Conservation (phyloP, 2,113 vertebrate species). For the Indicator maculatus region DNA sequence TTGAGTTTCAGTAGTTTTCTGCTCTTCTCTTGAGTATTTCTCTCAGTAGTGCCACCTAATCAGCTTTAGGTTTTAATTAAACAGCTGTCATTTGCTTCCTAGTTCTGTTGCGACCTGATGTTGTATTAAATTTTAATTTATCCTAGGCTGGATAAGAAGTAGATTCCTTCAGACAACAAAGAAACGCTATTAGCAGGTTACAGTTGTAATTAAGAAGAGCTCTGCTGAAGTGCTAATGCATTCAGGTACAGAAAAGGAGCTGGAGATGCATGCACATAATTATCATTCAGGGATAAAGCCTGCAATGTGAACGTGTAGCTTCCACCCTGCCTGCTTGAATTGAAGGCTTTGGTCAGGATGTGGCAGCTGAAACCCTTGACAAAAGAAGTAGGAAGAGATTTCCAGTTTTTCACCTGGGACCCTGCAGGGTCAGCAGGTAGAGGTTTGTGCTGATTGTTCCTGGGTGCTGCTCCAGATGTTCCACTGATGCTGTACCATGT, state of each 20-base stretch:
- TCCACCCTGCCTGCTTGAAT: background rate
- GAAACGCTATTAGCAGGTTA: conserved; percentile 70
- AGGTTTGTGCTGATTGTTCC: background rate
- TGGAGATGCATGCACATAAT: background rate
- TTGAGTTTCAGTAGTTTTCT: conserved; percentile 62
- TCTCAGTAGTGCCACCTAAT: conserved; percentile 68
- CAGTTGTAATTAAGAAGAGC: conserved; percentile 71
- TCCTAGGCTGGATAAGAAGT: conserved; percentile 67
- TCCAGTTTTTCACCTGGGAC: background rate
- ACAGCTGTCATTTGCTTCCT: conserved; percentile 76
- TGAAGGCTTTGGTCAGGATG: background rate
- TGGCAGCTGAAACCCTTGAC: background rate
- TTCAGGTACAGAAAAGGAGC: conserved; percentile 15
- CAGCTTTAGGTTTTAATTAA: conserved; percentile 78
- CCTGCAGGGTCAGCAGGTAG: background rate
- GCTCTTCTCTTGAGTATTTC: conserved; percentile 69
- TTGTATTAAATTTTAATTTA: conserved; percentile 80
- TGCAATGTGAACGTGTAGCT: background rate
- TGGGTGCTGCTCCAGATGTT: background rate
- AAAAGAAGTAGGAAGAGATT: background rate
- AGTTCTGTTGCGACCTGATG: conserved; percentile 72
- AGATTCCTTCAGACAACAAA: conserved; percentile 73
- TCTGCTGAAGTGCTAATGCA: conserved; percentile 56
- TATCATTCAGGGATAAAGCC: background rate
- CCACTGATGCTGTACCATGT: fast-evolving